Conservation (phyloP, 2,888 invertebrate species). For the Arenicola marina region DNA sequence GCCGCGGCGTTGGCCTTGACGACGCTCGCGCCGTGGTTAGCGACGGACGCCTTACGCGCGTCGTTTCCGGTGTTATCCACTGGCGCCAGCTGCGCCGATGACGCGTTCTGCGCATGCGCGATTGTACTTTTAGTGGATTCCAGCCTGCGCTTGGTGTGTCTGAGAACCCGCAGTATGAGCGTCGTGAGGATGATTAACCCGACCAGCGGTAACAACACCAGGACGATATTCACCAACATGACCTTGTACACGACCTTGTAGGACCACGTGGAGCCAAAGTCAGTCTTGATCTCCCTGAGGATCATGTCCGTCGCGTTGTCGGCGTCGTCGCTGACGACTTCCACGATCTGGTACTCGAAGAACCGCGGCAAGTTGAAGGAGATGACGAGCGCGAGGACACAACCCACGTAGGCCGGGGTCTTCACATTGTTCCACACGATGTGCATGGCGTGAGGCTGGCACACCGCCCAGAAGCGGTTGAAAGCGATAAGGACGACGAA, state of each 20-base stretch:
- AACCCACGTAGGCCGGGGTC: slow-evolving; percentile 28
- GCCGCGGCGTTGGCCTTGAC: background rate
- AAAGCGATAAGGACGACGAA: slow-evolving; percentile 34
- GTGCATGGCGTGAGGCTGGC: slow-evolving; percentile 27
- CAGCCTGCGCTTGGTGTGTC: background rate
- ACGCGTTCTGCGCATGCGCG: too few relatives aligned
- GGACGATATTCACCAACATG: slow-evolving; percentile 31
- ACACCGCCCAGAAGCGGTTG: slow-evolving; percentile 39
- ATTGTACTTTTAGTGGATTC: background rate
- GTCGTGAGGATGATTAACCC: slow-evolving; percentile 29
- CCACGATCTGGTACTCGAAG: slow-evolving; percentile 34
- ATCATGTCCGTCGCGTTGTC: slow-evolving; percentile 8
- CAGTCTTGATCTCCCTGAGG: slow-evolving; percentile 20
- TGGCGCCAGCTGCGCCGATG: background rate
- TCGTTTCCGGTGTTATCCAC: background rate
- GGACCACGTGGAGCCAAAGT: slow-evolving; percentile 23
- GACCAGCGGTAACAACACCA: slow-evolving; percentile 30
- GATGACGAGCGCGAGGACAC: slow-evolving; percentile 25
- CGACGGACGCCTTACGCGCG: background rate
- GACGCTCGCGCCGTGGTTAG: background rate
- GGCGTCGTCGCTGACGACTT: background rate
- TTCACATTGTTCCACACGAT: slow-evolving; percentile 28
- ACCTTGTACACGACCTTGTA: slow-evolving; percentile 35
- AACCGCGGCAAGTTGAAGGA: slow-evolving; percentile 35
- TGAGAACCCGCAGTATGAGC: slow-evolving; percentile 28